Evolutionary conservation across 2,888 invertebrate genomes (phyloP).

Genomic region (Platerodrilus igneus): DNA sequence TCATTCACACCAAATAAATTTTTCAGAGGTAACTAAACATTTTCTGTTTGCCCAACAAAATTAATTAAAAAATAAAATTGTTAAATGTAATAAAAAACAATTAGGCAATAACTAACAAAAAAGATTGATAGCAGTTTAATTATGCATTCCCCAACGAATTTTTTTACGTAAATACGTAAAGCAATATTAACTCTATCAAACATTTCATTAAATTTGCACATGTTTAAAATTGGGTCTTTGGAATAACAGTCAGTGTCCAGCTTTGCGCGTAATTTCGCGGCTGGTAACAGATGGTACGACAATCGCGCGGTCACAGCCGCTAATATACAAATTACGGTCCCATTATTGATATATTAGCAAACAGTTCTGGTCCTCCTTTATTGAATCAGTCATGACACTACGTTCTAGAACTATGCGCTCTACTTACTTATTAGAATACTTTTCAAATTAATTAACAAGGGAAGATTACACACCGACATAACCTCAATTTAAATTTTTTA

Average conservation of each 20-base stretch:
- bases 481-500: too few species aligned
- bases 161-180: too few species aligned
- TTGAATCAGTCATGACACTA: constrained; percentile 31
- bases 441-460: constrained; percentile 27
- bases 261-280: constrained; percentile 29
- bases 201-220: constrained; percentile 16
- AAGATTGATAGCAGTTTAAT: too few species aligned
- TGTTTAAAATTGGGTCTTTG: constrained; percentile 24
- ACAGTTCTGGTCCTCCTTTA: constrained; percentile 26
- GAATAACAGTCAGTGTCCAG: constrained; percentile 28
- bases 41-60: too few species aligned
- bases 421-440: constrained; percentile 26
- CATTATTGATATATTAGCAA: constrained; percentile 33
- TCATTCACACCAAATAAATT: too few species aligned
- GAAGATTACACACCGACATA: too few species aligned
- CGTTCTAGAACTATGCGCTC: constrained; percentile 27
- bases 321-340: constrained; percentile 34
- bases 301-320: constrained; percentile 32
- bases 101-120: too few species aligned
- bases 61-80: too few species aligned
- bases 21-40: too few species aligned
- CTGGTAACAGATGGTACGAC: constrained; percentile 33
- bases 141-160: too few species aligned
- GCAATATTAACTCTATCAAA: too few species aligned
- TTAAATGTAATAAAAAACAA: too few species aligned